phyloP scores from a whole-genome alignment of 1,140 invertebrate genomes.

The Eumeta japonica region DNA sequence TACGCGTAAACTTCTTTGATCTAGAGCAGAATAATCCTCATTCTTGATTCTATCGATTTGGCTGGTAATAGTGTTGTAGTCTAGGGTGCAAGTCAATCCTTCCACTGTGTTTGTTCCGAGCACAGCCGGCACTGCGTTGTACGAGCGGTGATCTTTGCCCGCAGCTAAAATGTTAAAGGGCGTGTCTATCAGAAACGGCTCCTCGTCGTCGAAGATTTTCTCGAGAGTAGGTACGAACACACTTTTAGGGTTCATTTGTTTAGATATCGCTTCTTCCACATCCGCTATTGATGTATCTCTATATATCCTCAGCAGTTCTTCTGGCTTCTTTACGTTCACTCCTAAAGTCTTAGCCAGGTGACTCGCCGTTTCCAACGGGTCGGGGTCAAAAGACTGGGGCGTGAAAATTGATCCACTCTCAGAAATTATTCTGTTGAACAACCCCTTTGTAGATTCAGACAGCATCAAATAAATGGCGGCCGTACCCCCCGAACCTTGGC shows the following conservation, averaged over 20 bases:
- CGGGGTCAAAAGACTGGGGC: slow-evolving; percentile 33
- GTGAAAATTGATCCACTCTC: slow-evolving; percentile 35
- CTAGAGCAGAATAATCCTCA: slow-evolving; percentile 35
- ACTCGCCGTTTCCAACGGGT: slow-evolving; percentile 31
- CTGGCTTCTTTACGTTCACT: slow-evolving; percentile 23
- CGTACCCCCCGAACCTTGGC: slow-evolving; percentile 63
- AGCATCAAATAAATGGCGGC: slow-evolving; percentile 60
- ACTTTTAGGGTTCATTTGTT: slow-evolving; percentile 41
- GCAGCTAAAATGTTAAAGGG: slow-evolving; percentile 46
- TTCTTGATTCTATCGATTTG: slow-evolving; percentile 44
- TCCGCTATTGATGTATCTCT: slow-evolving; percentile 21
- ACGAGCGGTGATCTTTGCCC: slow-evolving; percentile 16
- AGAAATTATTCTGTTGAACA: slow-evolving; percentile 59
- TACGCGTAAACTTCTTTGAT: slow-evolving; percentile 28
- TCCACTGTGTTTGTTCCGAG: slow-evolving; percentile 51
- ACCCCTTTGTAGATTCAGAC: slow-evolving; percentile 59
- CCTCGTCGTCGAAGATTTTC: slow-evolving; percentile 37
- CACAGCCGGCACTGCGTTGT: slow-evolving; percentile 50
- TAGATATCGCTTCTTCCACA: slow-evolving; percentile 39
- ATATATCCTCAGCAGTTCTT: slow-evolving; percentile 32
- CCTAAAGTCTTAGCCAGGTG: slow-evolving; percentile 41
- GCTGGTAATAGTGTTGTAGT: slow-evolving; percentile 41
- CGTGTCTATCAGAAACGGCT: slow-evolving; percentile 50
- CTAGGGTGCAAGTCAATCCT: slow-evolving; percentile 34
- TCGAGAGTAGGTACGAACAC: slow-evolving; percentile 55